These are phyloP conservation scores for Eretmochelys imbricata DNA, from an alignment of 2,113 vertebrate species.

Conservation along the genomic window DNA sequence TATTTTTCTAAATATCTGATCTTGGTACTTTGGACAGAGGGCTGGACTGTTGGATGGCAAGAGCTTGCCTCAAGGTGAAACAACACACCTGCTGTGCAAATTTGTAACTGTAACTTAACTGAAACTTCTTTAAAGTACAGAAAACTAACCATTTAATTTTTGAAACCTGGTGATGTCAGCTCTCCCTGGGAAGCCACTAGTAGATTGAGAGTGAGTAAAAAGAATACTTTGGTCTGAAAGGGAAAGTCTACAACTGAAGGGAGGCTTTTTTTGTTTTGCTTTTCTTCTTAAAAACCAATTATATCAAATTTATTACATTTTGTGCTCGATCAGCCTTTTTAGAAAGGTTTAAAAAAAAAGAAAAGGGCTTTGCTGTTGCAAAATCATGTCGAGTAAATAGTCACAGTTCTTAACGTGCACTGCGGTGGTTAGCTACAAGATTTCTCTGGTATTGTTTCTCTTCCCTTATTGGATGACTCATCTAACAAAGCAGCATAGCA, in stretches of 20 bases:
- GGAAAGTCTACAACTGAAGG: background rate
- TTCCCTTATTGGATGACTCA: background rate
- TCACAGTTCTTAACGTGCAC: background rate
- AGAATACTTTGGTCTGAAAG: background rate
- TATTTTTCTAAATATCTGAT: background rate
- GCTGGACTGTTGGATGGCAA: background rate
- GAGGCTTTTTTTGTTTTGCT: background rate
- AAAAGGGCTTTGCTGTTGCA: background rate
- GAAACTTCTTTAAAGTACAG: slow-evolving; percentile 44
- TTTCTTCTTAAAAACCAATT: background rate
- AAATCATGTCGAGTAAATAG: background rate
- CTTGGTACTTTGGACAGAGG: background rate
- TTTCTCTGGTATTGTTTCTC: background rate
- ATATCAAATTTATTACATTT: background rate
- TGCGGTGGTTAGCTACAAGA: background rate
- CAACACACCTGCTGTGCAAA: slow-evolving; percentile 13
- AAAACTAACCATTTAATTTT: background rate
- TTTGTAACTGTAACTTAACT: slow-evolving; percentile 7
- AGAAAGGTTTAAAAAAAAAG: background rate
- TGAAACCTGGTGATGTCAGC: slow-evolving; percentile 20
- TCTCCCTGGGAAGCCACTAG: background rate
- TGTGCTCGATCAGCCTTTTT: background rate
- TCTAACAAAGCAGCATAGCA: slow-evolving; percentile 38
- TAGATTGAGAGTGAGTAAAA: background rate
- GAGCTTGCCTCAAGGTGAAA: slow-evolving; percentile 46